Evolutionary conservation across 2,113 vertebrate genomes (phyloP).

Genomic region (Gopherus flavomarginatus): DNA sequence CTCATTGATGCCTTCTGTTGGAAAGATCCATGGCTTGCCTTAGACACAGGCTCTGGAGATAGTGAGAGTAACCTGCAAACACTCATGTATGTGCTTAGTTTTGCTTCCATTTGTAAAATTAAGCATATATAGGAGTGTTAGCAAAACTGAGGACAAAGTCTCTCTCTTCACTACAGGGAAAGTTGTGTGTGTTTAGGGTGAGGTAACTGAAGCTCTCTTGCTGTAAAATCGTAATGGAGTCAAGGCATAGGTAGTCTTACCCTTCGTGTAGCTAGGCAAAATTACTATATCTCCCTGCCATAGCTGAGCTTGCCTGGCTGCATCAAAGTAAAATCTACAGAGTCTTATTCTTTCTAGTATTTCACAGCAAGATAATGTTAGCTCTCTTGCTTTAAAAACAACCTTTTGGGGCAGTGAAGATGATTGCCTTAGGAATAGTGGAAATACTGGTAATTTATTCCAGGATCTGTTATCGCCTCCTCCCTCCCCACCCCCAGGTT

Average conservation of each 20-base stretch:
- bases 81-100: not conserved
- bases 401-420: not conserved
- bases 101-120: rapidly evolving
- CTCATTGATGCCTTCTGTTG: not conserved
- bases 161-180: rapidly evolving
- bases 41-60: not conserved
- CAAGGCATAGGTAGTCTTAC: not conserved
- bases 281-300: not conserved
- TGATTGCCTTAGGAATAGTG: not conserved
- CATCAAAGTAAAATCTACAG: not conserved
- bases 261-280: not conserved
- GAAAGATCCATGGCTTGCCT: not conserved
- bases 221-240: not conserved
- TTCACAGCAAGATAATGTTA: not conserved
- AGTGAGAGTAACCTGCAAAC: not conserved
- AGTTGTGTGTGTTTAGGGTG: not conserved
- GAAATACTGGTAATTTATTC: not conserved
- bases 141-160: not conserved
- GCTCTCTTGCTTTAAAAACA: not conserved
- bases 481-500: not conserved
- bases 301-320: not conserved
- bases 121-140: rapidly evolving
- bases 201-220: not conserved
- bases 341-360: not conserved
- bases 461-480: not conserved